Base-by-base conservation (phyloP, 2,888 invertebrate species). In the Troilus luridus region DNA sequence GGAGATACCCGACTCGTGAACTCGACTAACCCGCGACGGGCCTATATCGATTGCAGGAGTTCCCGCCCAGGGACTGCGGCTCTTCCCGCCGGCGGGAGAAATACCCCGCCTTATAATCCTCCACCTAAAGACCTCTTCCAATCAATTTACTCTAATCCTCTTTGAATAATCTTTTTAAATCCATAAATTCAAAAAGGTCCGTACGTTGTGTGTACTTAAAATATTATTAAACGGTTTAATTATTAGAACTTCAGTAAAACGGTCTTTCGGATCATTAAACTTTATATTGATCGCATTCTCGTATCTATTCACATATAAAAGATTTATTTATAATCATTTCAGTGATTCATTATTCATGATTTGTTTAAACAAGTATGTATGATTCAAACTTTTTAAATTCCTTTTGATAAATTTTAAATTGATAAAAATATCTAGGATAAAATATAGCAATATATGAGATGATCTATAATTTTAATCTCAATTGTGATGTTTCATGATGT, bases 11-110 rank as follows among this genome's bases (percentile, higher is more conserved):
- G 21, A 41, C 14, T 19, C 24, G 72, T 77, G 72, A 77, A 77
- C 72, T 77, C 72, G 27, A 85, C 85, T 85, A 21, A 58, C 54
- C 85, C 85, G 56, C 85, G 56, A 56, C 85, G 56, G 85, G 56
- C 85, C 85, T 54, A 85, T 85, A 85, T 85, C 56, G 85, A 85
- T 85, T 85, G 56, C 85, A 85, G 85, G n/a, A 54, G 56, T 10
- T n/a, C 17, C 77, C 77, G 56, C 85, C 85, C 72, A 27, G 72
- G 41, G 27, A 85, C 56, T 85, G 85, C 85, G 85, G 56, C 85
- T 85, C 11, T 85, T 85, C 85, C 56, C 85, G 56, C 56, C 85
- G 85, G 85, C 85, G 17, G 85, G n/a, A 21, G 72, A 85, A 41
- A 85, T 85, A 85, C 56, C 85, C 85, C 12, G 5, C 56, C 85